Percentiles rank a stretch among this genome's conserved stretches.
Conservation (phyloP, 2,113 vertebrate genomes). For the Sprattus sprattus region DNA sequence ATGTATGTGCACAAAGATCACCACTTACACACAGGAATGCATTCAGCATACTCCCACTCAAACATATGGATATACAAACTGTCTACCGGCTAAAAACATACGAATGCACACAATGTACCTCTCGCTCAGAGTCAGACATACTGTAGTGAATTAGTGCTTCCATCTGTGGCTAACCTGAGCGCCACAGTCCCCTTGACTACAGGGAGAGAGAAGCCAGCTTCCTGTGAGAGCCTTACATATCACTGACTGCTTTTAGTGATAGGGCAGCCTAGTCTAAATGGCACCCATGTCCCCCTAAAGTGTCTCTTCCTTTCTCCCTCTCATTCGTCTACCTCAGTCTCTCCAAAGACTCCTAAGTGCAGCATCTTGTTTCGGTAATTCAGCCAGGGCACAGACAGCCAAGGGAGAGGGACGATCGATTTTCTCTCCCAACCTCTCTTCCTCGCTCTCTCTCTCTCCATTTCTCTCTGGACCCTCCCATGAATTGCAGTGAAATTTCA, state of each 20-base stretch:
- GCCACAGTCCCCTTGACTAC: constrained; percentile 55
- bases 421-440: constrained; percentile 60
- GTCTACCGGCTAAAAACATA: not conserved
- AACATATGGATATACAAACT: not conserved
- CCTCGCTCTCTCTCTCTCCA: constrained; percentile 63
- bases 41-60: not conserved
- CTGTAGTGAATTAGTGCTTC: not conserved
- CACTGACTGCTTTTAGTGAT: constrained; percentile 74
- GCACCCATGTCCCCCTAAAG: constrained; percentile 76
- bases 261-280: constrained; percentile 71
- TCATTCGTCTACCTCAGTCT: constrained; percentile 39
- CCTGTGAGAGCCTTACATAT: constrained; percentile 54
- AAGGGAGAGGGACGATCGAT: constrained; percentile 72
- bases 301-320: constrained; percentile 60
- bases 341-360: constrained; percentile 75
- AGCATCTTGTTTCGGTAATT: constrained; percentile 80
- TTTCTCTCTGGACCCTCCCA: constrained; percentile 54
- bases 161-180: constrained; percentile 11
- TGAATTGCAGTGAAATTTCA: constrained; percentile 65
- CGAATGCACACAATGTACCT: not conserved
- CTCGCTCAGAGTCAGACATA: not conserved
- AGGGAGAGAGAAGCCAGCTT: constrained; percentile 61
- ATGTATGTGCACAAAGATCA: not conserved
- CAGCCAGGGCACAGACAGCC: constrained; percentile 74
- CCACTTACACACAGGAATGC: not conserved